A percentile compares a stretch with the other conserved stretches of the same genome.
Evolutionary conservation across 2,113 vertebrate genomes (phyloP).

Genomic region (Chelonoidis abingdonii): DNA sequence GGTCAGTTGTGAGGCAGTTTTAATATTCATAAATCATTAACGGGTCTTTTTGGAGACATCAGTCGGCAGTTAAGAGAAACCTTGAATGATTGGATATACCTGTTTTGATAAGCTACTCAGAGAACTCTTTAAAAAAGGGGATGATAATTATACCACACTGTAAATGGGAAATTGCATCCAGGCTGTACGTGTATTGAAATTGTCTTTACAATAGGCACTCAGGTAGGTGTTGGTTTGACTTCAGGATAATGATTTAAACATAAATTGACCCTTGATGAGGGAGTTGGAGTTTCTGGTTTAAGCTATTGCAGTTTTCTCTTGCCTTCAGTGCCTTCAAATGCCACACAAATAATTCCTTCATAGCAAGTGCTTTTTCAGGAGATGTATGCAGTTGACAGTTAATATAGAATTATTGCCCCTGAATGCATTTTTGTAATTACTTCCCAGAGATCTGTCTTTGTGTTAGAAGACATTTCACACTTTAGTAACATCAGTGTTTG

Average conservation of each 20-base stretch:
- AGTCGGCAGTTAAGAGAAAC: slow-evolving; percentile 76
- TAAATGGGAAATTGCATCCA: slow-evolving; percentile 50
- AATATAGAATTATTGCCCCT: slow-evolving; percentile 87
- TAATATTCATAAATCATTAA: slow-evolving; percentile 72
- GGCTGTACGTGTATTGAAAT: slow-evolving; percentile 65
- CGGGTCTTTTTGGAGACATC: slow-evolving; percentile 72
- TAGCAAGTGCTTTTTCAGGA: slow-evolving; percentile 85
- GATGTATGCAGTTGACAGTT: slow-evolving; percentile 85
- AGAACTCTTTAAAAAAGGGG: slow-evolving; percentile 66
- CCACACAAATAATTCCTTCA: slow-evolving; percentile 81
- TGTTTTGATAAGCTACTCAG: slow-evolving; percentile 71
- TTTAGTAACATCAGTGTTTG: slow-evolving; percentile 85
- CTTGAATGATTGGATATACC: slow-evolving; percentile 58
- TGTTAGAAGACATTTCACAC: slow-evolving; percentile 86
- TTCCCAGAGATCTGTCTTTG: slow-evolving; percentile 87
- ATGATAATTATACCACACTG: slow-evolving; percentile 63
- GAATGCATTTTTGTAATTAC: slow-evolving; percentile 87
- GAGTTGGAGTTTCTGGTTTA: slow-evolving; percentile 70
- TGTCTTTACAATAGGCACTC: slow-evolving; percentile 71
- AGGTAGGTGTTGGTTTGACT: slow-evolving; percentile 61
- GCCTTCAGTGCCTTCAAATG: slow-evolving; percentile 74
- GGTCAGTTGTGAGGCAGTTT: slow-evolving; percentile 65
- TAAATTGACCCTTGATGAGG: slow-evolving; percentile 83
- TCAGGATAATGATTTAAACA: slow-evolving; percentile 81
- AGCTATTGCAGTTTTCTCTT: slow-evolving; percentile 64